Evolutionary conservation across 1,140 invertebrate species (phyloP), one percentile per base, ranked within the genome.

Genomic region (Vollenhovia emeryi): DNA sequence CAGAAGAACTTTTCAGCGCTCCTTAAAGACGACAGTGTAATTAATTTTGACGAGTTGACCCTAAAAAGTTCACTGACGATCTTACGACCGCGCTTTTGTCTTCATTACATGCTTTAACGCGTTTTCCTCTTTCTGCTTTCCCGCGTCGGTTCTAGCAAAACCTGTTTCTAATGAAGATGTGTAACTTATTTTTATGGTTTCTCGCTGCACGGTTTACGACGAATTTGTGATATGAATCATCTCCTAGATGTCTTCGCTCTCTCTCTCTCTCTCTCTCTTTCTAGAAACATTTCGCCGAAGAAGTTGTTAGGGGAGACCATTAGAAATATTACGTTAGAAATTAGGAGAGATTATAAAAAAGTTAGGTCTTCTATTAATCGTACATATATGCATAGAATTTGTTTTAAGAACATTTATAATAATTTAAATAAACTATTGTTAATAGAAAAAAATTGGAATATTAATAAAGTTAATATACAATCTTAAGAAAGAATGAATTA

Each of bases 1-100:
- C 64, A 43, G 33, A 68, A 68, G 43, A 80, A 55, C 50, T 80
- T 80, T 57, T 52, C 78, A 71, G 11, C 18, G 64, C 66, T 80
- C 7, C 57, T 80, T 80, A n/a, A 55, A 71, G 64, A 80, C 64
- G 33, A 80, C 27, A 30, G 64, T 69, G 76, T 71, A 80, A 80
- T 80, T 80, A 80, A 80, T 80, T 80, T 69, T 80, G 78, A 80
- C 78, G 33, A 71, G 64, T 71, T 71, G 48, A 80, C 36, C 24
- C 18, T 69, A 80, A 80, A 71, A 80, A 80, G 52, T 80, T 69
- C 64, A 55, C 78, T 57, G 62, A 55, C 30, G 36, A 55, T 80
- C 33, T 64, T 43, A 30, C 27, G 30, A 78, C 33, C 48, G 9
- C 18, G 64, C 76, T 80, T 71, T 80, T 71, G 64, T 68, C 48